Evolutionary conservation across 2,113 vertebrate genomes (phyloP).

Genomic region (Psammodynastes pulverulentus): DNA sequence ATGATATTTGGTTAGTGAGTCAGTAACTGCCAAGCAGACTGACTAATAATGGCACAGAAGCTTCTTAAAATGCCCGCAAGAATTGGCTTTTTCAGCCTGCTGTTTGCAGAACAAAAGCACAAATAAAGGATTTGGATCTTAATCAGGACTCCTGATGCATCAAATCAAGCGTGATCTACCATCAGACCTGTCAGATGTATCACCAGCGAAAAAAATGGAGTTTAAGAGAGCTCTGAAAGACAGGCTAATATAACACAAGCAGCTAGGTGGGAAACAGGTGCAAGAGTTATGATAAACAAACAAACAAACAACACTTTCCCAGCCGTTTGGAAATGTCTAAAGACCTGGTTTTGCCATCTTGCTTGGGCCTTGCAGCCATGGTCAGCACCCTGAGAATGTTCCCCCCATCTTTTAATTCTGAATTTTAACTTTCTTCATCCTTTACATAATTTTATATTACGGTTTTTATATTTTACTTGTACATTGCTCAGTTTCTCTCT

Average conservation of each 20-base stretch:
- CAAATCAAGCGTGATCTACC: not conserved
- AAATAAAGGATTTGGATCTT: slow-evolving; percentile 9
- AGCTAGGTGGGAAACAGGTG: not conserved
- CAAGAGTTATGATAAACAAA: not conserved
- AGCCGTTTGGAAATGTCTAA: not conserved
- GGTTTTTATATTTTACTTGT: not conserved
- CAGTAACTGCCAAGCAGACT: not conserved
- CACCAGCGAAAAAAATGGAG: not conserved
- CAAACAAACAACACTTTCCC: not conserved
- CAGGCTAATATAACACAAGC: not conserved
- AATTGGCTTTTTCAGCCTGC: slow-evolving; percentile 30
- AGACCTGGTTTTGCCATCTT: not conserved
- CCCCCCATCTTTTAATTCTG: not conserved
- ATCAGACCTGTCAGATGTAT: slow-evolving; percentile 5
- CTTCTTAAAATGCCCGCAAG: slow-evolving; percentile 25
- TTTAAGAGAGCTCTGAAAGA: not conserved
- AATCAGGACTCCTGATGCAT: not conserved
- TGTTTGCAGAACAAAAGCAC: slow-evolving; percentile 24
- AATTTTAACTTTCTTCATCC: not conserved
- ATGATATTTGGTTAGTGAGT: slow-evolving; percentile 36
- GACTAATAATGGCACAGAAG: not conserved
- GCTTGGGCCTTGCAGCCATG: not conserved
- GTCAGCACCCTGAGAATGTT: not conserved
- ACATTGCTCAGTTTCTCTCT: not conserved
- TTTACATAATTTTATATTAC: not conserved